phyloP scores from a whole-genome alignment of 2,113 vertebrate species.

The Bubalus kerabau region DNA sequence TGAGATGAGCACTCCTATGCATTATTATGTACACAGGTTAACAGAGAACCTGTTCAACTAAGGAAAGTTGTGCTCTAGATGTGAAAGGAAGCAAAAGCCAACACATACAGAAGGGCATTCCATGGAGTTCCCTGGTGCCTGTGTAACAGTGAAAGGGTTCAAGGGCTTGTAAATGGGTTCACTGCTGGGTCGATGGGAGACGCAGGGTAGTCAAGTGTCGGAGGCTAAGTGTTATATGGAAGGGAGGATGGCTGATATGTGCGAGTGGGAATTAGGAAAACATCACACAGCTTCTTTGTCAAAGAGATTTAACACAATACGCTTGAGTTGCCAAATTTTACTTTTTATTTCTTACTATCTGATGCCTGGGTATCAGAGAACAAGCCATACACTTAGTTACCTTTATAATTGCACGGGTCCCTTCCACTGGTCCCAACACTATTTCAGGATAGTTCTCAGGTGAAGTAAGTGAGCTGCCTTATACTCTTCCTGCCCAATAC shows the following conservation, averaged over 20 bases:
- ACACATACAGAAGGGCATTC: neutral
- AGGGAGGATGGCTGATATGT: neutral
- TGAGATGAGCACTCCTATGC: neutral
- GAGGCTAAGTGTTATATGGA: neutral
- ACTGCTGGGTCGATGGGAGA: neutral
- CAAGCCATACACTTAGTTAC: neutral
- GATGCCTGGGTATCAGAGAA: neutral
- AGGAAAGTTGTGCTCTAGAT: neutral
- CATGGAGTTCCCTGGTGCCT: neutral
- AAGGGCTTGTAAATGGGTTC: neutral
- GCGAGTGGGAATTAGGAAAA: neutral
- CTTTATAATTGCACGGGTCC: neutral
- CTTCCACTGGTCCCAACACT: neutral
- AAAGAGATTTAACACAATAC: neutral
- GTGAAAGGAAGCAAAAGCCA: neutral
- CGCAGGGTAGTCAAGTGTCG: neutral
- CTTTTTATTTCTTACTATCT: neutral
- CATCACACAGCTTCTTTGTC: neutral
- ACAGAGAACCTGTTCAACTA: neutral
- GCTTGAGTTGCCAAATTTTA: neutral
- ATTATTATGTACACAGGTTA: neutral
- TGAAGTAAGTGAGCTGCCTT: neutral
- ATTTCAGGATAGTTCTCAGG: neutral
- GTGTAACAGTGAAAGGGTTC: neutral
- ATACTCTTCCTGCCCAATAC: neutral